phyloP scores from a whole-genome alignment of 2,888 invertebrate genomes.

The Campoplex capitator region DNA sequence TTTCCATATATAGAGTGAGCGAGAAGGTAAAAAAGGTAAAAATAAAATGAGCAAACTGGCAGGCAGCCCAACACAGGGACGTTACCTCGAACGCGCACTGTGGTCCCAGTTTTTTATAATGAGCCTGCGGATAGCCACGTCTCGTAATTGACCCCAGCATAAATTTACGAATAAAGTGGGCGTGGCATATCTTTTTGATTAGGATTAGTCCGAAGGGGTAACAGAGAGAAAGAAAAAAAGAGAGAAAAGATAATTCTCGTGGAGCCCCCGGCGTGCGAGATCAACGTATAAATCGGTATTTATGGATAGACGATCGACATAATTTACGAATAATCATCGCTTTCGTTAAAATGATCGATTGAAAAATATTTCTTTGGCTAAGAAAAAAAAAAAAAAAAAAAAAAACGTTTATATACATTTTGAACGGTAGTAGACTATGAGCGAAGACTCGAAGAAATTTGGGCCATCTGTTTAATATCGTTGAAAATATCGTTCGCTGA shows the following conservation, averaged over 20 bases:
- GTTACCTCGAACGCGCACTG: conserved; percentile 59
- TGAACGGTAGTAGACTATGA: background rate
- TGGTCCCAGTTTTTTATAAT: conserved; percentile 68
- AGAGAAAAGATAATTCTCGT: conserved; percentile 14
- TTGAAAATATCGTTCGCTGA: background rate
- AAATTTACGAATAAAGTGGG: conserved; percentile 74
- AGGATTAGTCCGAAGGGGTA: conserved; percentile 67
- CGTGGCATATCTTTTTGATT: conserved; percentile 71
- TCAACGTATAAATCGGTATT: conserved; percentile 44
- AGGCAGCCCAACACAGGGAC: conserved; percentile 26
- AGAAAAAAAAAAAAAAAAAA: background rate
- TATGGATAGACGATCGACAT: conserved; percentile 34
- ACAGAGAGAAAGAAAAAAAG: conserved; percentile 5
- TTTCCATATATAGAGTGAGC: conserved; percentile 37
- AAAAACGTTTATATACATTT: background rate
- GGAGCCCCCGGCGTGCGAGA: conserved; percentile 56
- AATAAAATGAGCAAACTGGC: conserved; percentile 46
- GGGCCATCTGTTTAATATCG: background rate
- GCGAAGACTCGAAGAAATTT: background rate
- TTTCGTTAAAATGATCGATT: conserved; percentile 53
- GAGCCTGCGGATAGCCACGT: conserved; percentile 63
- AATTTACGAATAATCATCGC: conserved; percentile 63
- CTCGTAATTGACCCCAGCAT: conserved; percentile 72
- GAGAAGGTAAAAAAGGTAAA: conserved; percentile 46
- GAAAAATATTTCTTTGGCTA: conserved; percentile 18